Evolutionary conservation across 2,113 vertebrate genomes (phyloP).

Genomic region (Pluvianellus socialis): DNA sequence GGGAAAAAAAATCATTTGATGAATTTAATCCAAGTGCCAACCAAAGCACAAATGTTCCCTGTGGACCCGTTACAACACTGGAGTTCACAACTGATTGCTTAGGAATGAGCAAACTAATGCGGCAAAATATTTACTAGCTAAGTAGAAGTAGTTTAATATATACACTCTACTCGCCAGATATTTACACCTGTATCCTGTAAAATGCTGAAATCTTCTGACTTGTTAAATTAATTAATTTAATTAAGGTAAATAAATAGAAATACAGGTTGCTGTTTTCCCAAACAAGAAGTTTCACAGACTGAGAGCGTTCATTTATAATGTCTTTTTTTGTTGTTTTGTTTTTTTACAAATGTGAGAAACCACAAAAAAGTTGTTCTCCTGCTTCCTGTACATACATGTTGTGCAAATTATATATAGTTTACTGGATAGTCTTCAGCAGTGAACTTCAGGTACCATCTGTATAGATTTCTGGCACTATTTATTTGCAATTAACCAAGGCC

Average conservation of each 20-base stretch:
- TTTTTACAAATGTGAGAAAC: constrained; percentile 1
- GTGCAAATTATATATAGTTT: constrained; percentile 46
- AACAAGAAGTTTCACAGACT: neutral
- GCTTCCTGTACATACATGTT: neutral
- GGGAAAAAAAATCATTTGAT: constrained; percentile 36
- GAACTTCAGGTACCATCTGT: constrained; percentile 74
- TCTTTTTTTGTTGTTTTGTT: neutral
- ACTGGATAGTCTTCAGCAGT: constrained; percentile 36
- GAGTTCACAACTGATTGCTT: constrained; percentile 42
- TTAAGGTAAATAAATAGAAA: constrained; percentile 34
- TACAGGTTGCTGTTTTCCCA: neutral
- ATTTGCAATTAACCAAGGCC: constrained; percentile 74
- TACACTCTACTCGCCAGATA: constrained; percentile 18
- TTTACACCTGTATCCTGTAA: constrained; percentile 38
- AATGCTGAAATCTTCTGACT: neutral
- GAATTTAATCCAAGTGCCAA: constrained; percentile 59
- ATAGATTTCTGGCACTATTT: constrained; percentile 67
- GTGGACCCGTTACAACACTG: constrained; percentile 1
- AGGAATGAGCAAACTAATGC: constrained; percentile 38
- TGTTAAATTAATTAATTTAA: constrained; percentile 48
- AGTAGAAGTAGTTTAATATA: neutral
- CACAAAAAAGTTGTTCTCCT: constrained; percentile 7
- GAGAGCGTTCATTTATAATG: neutral
- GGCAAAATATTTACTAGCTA: constrained; percentile 35
- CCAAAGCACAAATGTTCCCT: constrained; percentile 64